Conservation (phyloP, 30 jellyfish, hydroid and myxozoan genomes). For the Aurelia aurita complex sp. Pacific region DNA sequence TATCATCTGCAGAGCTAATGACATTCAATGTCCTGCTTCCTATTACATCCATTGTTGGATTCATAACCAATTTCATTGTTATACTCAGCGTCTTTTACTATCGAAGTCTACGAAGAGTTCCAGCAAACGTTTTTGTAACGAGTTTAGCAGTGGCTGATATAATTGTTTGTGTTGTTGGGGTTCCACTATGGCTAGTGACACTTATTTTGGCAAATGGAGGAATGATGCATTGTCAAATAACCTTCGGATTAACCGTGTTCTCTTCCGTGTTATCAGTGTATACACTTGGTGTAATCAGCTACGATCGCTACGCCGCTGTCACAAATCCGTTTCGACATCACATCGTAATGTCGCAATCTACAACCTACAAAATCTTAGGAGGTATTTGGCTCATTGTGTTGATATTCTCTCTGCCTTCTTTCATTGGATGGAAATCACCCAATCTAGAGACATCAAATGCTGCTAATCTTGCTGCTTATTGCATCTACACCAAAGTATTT, state of each 20-base stretch:
- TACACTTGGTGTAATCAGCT: slow-evolving; percentile 83
- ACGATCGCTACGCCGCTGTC: slow-evolving; percentile 85
- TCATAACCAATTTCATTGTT: slow-evolving; percentile 70
- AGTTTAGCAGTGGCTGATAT: slow-evolving; percentile 86
- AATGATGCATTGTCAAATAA: slow-evolving; percentile 71
- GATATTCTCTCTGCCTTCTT: slow-evolving; percentile 70
- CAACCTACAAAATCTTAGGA: slow-evolving; percentile 41
- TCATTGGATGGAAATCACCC: slow-evolving; percentile 80
- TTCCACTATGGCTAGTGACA: slow-evolving; percentile 81
- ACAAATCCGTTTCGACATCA: slow-evolving; percentile 81
- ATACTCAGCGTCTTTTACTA: slow-evolving; percentile 62
- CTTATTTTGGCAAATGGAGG: slow-evolving; percentile 57
- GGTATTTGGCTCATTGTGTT: slow-evolving; percentile 57
- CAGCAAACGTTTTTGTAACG: slow-evolving; percentile 73
- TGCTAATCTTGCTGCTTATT: slow-evolving; percentile 48
- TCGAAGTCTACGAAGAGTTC: slow-evolving; percentile 68
- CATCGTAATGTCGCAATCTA: slow-evolving; percentile 50
- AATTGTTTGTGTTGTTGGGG: slow-evolving; percentile 70
- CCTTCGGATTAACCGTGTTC: slow-evolving; percentile 74
- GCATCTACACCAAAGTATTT: slow-evolving; percentile 83
- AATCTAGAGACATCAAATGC: slow-evolving; percentile 9
- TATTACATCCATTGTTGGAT: slow-evolving; percentile 74
- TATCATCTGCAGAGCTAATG: slow-evolving; percentile 57
- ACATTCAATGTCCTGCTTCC: slow-evolving; percentile 74
- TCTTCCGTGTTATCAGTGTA: slow-evolving; percentile 70